phyloP scores from a whole-genome alignment of 1,140 invertebrate genomes.

The Bilobella aurantiaca region DNA sequence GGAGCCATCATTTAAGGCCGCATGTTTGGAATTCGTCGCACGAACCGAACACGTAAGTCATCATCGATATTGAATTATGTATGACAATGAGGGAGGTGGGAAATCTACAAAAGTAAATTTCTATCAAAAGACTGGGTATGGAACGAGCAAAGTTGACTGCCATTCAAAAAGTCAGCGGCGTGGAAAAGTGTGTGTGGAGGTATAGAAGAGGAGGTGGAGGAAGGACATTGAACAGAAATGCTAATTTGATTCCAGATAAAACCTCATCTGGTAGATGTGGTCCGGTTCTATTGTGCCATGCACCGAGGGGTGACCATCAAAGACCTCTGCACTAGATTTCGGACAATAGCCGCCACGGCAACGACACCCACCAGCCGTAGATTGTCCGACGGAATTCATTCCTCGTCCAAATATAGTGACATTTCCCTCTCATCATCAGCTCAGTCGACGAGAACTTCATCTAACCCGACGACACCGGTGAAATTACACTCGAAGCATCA shows the following conservation, averaged over 20 bases:
- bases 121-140: too few species aligned
- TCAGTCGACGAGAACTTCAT: constrained; percentile 29
- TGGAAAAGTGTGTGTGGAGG: too few species aligned
- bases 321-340: constrained; percentile 65
- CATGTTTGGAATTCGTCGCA: constrained; percentile 63
- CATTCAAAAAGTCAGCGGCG: too few species aligned
- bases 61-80: too few species aligned
- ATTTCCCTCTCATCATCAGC: constrained; percentile 31
- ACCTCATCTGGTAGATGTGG: constrained; percentile 57
- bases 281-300: constrained; percentile 69
- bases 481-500: constrained; percentile 17
- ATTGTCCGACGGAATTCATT: too few species aligned
- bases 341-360: constrained; percentile 31
- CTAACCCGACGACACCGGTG: constrained; percentile 28
- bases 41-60: constrained; percentile 42
- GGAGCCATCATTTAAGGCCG: constrained; percentile 57
- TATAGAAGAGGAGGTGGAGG: too few species aligned
- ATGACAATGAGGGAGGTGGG: too few species aligned
- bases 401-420: constrained; percentile 33
- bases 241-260: constrained; percentile 37
- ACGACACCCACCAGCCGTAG: constrained; percentile 36
- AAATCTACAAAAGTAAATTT: too few species aligned
- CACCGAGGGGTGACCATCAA: constrained; percentile 72
- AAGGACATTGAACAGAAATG: too few species aligned
- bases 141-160: too few species aligned